Base-by-base conservation (phyloP, 2,888 invertebrate species). In the Xanthorhoe spadicearia region DNA sequence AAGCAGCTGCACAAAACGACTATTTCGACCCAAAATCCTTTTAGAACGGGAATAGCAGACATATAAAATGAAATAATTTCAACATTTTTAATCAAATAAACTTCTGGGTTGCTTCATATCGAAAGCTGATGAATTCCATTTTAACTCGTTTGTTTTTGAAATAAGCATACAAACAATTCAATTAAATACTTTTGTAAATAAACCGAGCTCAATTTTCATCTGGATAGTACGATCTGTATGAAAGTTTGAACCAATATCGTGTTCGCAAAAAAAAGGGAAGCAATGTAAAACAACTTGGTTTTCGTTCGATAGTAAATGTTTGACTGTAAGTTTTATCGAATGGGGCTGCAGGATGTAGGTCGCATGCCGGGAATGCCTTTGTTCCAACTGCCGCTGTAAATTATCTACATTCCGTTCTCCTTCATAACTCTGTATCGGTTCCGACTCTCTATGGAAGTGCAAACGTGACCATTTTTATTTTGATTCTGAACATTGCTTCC, bases 371-470 rank as follows among this genome's bases (percentile, higher is more conserved):
- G 74, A 75, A 83, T 83, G 75, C 86, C 82, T 85, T 86, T 87
- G 85, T 87, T 83, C 82, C 82, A 78, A 79, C 80, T 84, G 74
- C 80, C 77, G 78, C 80, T 82, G 82, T 85, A 83, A 87, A 86
- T 86, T 87, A 86, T 86, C 84, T 83, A 80, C 83, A 84, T 85
- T 86, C 86, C 85, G 79, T 82, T 83, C 83, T 83, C 80, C 81
- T 85, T 85, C 83, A 87, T 85, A 85, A 85, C 83, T 83, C 82
- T 83, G 79, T 83, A 86, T 86, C 82, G 82, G 80, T 78, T 77
- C 76, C 69, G 68, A 72, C 74, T 78, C 68, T 76, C 73, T 73
- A 66, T 71, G 66, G 76, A 75, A 76, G 76, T 80, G 61, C 65
- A 76, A 79, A 72, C 64, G 59, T 70, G 69, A 64, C 64, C 67